Conservation (phyloP, 2,113 vertebrate genomes). For the Eurystomus gularis region DNA sequence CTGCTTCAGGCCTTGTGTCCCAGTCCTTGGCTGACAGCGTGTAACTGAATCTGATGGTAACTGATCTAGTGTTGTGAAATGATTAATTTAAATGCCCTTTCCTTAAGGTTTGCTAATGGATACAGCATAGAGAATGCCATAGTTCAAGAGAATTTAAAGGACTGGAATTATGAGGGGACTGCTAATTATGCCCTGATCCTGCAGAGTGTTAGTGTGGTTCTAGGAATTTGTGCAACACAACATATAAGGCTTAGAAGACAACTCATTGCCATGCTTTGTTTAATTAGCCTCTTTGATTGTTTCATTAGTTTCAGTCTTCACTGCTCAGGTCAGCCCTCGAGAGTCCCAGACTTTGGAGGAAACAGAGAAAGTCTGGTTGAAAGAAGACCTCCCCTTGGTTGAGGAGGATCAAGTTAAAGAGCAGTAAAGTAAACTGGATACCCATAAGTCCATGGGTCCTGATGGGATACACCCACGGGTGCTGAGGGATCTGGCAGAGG, state of each 20-base stretch:
- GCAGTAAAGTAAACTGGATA: too few species aligned
- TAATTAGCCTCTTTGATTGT: too few species aligned
- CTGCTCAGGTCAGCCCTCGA: too few species aligned
- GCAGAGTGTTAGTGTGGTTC: neutral
- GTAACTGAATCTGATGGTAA: conserved; percentile 14
- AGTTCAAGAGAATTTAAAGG: neutral
- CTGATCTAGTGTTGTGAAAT: conserved; percentile 9
- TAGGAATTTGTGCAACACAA: neutral
- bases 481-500: too few species aligned
- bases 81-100: conserved; percentile 20
- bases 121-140: neutral
- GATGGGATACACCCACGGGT: too few species aligned
- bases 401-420: too few species aligned
- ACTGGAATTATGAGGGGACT: neutral
- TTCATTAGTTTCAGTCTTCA: too few species aligned
- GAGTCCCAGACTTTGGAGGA: too few species aligned
- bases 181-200: neutral
- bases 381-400: too few species aligned
- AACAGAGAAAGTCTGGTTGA: too few species aligned
- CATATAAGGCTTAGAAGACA: neutral
- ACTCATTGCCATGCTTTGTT: neutral
- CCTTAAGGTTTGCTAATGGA: neutral
- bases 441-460: too few species aligned
- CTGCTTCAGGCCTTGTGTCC: neutral
- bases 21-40: neutral